Percentiles rank a stretch among this genome's conserved stretches.
Evolutionary conservation across 2,888 invertebrate genomes (phyloP).

Genomic region (Eilema sororculum): DNA sequence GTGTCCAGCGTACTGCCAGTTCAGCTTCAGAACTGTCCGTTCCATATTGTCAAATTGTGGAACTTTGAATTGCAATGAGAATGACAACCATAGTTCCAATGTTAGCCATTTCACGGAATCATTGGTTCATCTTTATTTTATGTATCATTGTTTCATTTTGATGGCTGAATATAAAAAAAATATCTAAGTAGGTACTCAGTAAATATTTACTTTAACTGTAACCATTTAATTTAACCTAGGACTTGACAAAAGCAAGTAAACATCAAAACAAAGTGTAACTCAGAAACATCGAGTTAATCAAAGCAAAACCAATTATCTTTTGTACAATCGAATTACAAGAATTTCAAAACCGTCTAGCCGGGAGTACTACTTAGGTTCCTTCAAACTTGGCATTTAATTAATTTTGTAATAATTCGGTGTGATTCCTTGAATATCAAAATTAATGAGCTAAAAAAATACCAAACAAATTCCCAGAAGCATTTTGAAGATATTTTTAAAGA

Average conservation of each 20-base stretch:
- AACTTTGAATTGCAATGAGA: too few species aligned
- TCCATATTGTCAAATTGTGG: too few species aligned
- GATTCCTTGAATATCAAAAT: constrained; percentile 26
- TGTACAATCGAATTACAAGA: neutral
- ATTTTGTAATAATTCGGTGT: neutral
- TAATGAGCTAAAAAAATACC: constrained; percentile 38
- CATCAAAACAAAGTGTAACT: neutral
- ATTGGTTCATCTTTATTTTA: too few species aligned
- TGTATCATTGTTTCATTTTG: too few species aligned
- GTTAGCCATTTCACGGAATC: too few species aligned
- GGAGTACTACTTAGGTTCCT: neutral
- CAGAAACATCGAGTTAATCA: neutral
- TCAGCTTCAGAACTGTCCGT: too few species aligned
- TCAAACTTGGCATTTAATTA: neutral
- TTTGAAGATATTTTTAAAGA: neutral
- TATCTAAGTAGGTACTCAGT: too few species aligned
- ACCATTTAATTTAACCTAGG: neutral
- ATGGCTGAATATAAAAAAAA: too few species aligned
- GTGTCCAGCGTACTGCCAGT: too few species aligned
- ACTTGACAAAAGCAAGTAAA: neutral
- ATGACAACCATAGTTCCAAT: too few species aligned
- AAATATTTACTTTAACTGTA: too few species aligned
- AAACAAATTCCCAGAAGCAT: constrained; percentile 20
- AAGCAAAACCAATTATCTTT: neutral
- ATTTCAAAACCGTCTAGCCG: neutral